phyloP scores from a whole-genome alignment of 2,888 invertebrate species.

The Dryadula phaetusa region DNA sequence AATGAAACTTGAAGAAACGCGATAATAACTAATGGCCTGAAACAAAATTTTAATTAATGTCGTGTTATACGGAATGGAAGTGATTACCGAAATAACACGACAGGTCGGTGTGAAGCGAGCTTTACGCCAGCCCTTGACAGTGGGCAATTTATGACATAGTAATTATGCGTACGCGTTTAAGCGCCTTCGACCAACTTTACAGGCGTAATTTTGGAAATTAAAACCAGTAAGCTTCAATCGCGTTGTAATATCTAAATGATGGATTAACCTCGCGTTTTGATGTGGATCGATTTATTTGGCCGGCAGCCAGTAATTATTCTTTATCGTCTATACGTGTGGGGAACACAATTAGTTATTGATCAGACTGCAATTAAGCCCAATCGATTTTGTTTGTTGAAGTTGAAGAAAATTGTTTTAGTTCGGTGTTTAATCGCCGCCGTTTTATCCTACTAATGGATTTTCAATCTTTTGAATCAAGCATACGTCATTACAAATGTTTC shows the following conservation, averaged over 20 bases:
- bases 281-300: slow-evolving; percentile 84
- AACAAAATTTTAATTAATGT: slow-evolving; percentile 85
- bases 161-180: slow-evolving; percentile 79
- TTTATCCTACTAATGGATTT: slow-evolving; percentile 78
- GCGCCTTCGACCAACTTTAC: slow-evolving; percentile 55
- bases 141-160: slow-evolving; percentile 78
- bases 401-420: slow-evolving; percentile 83
- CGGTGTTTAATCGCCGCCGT: slow-evolving; percentile 75
- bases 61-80: slow-evolving; percentile 82
- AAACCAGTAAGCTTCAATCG: slow-evolving; percentile 82
- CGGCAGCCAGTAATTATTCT: slow-evolving; percentile 83
- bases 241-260: slow-evolving; percentile 82
- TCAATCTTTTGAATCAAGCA: slow-evolving; percentile 62
- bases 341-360: slow-evolving; percentile 84
- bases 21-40: slow-evolving; percentile 82
- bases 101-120: slow-evolving; percentile 65
- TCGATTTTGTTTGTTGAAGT: slow-evolving; percentile 84
- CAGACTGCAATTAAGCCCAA: slow-evolving; percentile 81
- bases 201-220: slow-evolving; percentile 82
- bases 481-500: slow-evolving; percentile 27
- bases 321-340: slow-evolving; percentile 80
- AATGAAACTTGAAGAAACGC: slow-evolving; percentile 82
- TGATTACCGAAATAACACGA: slow-evolving; percentile 83
- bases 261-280: slow-evolving; percentile 83
- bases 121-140: slow-evolving; percentile 61